These are phyloP conservation scores for Poecilia wingei DNA, from an alignment of 2,797 vertebrate species.

Conservation along the genomic window DNA sequence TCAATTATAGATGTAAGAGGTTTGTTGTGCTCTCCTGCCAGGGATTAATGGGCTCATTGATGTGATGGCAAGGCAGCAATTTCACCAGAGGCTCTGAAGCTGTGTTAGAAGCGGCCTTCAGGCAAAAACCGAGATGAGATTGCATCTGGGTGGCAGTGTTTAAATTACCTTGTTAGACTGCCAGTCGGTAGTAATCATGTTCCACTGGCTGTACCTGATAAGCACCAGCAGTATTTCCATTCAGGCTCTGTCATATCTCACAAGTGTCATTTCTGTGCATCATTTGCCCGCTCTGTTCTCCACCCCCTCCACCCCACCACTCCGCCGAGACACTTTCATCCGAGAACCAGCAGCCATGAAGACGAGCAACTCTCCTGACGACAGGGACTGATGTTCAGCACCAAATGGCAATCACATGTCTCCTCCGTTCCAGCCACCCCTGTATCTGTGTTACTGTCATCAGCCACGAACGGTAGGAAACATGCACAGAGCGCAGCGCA, in stretches of 20 bases:
- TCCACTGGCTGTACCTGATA: conserved; percentile 50
- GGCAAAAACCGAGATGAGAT: conserved; percentile 19
- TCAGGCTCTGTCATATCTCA: conserved; percentile 40
- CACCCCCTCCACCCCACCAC: not conserved
- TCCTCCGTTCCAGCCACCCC: conserved; percentile 33
- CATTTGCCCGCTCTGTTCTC: conserved; percentile 46
- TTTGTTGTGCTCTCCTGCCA: conserved; percentile 47
- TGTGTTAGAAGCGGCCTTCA: not conserved
- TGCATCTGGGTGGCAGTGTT: conserved; percentile 19
- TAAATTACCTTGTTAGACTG: conserved; percentile 38
- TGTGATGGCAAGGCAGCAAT: conserved; percentile 30
- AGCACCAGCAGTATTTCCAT: conserved; percentile 41
- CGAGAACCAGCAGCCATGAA: conserved; percentile 34
- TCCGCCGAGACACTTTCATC: conserved; percentile 19
- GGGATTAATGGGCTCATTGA: conserved; percentile 63
- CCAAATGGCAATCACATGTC: conserved; percentile 43
- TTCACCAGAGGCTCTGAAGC: conserved; percentile 28
- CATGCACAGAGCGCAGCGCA: conserved; percentile 6
- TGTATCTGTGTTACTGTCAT: conserved; percentile 54
- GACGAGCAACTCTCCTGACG: conserved; percentile 35
- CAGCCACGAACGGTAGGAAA: conserved; percentile 27
- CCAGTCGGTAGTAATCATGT: conserved; percentile 42
- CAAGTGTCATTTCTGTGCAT: conserved; percentile 53
- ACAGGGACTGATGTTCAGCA: conserved; percentile 39
- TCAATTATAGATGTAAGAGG: conserved; percentile 60